A percentile compares a stretch with the other conserved stretches of the same genome.
These are phyloP conservation scores for Oophaga pumilio DNA, from an alignment of 2,113 vertebrate genomes.

Conservation along the genomic window DNA sequence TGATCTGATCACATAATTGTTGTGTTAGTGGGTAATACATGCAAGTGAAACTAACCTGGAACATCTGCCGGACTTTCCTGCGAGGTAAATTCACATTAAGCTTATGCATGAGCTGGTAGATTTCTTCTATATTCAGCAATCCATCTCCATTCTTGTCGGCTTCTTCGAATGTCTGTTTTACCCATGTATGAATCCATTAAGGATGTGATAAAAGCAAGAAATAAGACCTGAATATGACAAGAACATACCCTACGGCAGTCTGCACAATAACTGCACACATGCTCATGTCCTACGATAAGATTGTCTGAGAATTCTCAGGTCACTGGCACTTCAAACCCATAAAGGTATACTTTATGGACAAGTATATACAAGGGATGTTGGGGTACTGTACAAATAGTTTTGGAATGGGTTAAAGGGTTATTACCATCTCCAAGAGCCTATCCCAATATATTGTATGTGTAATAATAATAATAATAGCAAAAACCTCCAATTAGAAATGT, in stretches of 20 bases:
- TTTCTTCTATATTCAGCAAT: constrained; percentile 93
- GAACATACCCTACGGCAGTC: neutral
- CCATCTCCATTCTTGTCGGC: constrained; percentile 97
- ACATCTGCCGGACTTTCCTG: constrained; percentile 97
- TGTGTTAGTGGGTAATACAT: neutral
- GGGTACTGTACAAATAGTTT: too few species aligned
- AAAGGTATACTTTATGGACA: neutral
- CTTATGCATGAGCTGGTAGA: constrained; percentile 95
- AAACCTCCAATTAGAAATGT: too few species aligned
- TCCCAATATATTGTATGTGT: too few species aligned
- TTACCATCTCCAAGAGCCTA: too few species aligned
- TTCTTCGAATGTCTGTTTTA: constrained; percentile 96
- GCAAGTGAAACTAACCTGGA: constrained; percentile 81
- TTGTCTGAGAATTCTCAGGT: neutral
- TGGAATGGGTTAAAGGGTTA: too few species aligned
- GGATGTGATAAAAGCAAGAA: constrained; percentile 64
- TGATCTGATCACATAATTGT: neutral
- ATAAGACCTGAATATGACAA: neutral
- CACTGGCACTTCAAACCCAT: neutral
- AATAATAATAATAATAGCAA: too few species aligned
- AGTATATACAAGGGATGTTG: neutral
- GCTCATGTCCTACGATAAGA: neutral
- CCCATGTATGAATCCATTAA: constrained; percentile 84
- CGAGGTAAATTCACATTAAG: constrained; percentile 95
- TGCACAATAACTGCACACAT: neutral